phyloP scores from a whole-genome alignment of 2,113 vertebrate genomes.

The Sceloporus undulatus region DNA sequence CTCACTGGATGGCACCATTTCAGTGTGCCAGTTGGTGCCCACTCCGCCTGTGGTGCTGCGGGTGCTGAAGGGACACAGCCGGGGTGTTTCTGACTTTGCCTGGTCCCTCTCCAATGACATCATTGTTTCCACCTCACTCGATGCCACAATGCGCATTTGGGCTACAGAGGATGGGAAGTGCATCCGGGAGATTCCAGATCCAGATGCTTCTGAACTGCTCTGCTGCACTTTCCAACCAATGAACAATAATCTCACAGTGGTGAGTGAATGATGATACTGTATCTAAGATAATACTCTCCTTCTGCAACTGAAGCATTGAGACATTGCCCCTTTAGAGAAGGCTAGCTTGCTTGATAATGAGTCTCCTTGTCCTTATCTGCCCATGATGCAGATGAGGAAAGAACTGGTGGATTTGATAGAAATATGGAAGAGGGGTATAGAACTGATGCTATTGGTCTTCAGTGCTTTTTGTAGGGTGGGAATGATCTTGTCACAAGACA shows the following conservation, averaged over 20 bases:
- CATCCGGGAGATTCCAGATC: constrained; percentile 91
- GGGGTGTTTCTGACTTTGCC: constrained; percentile 90
- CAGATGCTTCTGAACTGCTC: constrained; percentile 88
- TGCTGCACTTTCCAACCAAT: constrained; percentile 96
- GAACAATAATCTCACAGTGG: constrained; percentile 97
- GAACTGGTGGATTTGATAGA: neutral
- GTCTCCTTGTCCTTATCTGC: neutral
- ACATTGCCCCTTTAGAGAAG: neutral
- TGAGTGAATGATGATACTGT: constrained; percentile 66
- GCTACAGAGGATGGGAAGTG: constrained; percentile 91
- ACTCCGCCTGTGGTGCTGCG: constrained; percentile 88
- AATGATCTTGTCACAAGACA: neutral
- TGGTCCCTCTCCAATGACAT: constrained; percentile 97
- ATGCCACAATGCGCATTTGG: constrained; percentile 92
- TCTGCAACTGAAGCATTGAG: neutral
- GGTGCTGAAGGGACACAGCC: constrained; percentile 87
- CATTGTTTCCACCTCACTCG: constrained; percentile 92
- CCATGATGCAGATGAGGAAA: neutral
- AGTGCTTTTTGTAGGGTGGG: neutral
- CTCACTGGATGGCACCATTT: constrained; percentile 91
- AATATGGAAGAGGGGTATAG: neutral
- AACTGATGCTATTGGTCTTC: neutral
- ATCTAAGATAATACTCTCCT: neutral
- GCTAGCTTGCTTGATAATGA: neutral
- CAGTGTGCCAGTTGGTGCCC: constrained; percentile 90